phyloP scores from a whole-genome alignment of 2,797 vertebrate species.

The Sylvilagus floridanus region DNA sequence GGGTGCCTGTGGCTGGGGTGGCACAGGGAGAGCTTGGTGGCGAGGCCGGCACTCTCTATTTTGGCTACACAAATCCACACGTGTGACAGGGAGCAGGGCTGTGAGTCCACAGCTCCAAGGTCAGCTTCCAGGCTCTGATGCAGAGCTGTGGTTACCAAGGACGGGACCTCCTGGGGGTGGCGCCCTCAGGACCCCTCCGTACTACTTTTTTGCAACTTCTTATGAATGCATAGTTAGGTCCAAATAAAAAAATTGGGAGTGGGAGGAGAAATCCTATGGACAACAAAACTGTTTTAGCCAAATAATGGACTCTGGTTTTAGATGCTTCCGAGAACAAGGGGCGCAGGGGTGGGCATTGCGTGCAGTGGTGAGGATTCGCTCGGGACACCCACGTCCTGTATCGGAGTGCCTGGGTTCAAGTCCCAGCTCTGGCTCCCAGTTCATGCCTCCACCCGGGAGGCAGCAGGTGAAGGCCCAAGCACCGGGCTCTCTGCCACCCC shows the following conservation, averaged over 20 bases:
- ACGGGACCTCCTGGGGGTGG: too few relatives aligned
- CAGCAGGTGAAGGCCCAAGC: too few relatives aligned
- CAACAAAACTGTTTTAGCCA: not conserved
- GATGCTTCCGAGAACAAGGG: not conserved
- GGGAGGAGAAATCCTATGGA: not conserved
- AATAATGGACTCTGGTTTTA: not conserved
- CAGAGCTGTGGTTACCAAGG: not conserved
- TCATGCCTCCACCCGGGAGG: too few relatives aligned
- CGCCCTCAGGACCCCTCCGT: not conserved
- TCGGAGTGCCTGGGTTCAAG: too few relatives aligned
- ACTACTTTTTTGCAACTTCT: not conserved
- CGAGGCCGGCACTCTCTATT: not conserved
- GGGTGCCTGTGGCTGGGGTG: not conserved
- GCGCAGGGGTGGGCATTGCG: too few relatives aligned
- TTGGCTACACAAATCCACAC: not conserved
- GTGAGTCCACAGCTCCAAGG: accelerated
- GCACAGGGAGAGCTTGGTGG: not conserved
- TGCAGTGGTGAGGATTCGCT: too few relatives aligned
- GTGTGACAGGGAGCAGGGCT: not conserved
- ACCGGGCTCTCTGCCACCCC: too few relatives aligned
- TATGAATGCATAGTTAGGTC: not conserved
- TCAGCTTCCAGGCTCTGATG: not conserved
- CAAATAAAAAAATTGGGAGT: not conserved
- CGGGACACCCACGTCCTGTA: too few relatives aligned
- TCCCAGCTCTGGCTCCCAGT: too few relatives aligned